phyloP scores from a whole-genome alignment of 2,113 vertebrate species.

The Megaceryle torquata region DNA sequence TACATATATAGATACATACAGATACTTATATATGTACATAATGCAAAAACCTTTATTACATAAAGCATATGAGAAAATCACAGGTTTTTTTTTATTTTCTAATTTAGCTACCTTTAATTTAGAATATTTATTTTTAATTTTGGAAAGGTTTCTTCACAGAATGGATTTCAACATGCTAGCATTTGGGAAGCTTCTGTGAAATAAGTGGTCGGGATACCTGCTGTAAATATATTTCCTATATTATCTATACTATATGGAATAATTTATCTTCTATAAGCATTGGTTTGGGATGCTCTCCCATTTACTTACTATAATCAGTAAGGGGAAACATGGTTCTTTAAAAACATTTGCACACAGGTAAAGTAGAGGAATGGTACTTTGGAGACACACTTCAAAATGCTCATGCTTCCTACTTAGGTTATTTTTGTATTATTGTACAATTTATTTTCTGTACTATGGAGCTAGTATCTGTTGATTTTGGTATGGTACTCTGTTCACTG shows the following conservation, averaged over 20 bases:
- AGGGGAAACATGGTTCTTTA: not conserved
- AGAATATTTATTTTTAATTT: not conserved
- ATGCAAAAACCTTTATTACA: not conserved
- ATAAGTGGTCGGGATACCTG: not conserved
- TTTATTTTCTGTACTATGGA: not conserved
- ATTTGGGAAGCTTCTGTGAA: not conserved
- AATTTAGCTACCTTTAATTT: not conserved
- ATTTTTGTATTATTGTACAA: not conserved
- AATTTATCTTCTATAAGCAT: not conserved
- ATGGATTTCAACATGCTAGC: not conserved
- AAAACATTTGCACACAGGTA: not conserved
- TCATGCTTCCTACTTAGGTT: not conserved
- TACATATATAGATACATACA: not conserved
- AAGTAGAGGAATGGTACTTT: not conserved
- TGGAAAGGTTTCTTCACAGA: not conserved
- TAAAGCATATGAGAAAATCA: not conserved
- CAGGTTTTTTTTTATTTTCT: not conserved
- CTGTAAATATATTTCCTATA: not conserved
- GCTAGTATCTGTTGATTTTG: not conserved
- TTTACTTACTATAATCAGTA: too few species aligned
- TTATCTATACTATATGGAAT: not conserved
- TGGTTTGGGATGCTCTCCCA: not conserved
- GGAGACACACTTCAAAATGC: not conserved
- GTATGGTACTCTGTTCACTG: accelerated
- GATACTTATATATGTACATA: not conserved